Percentiles rank a stretch among this genome's conserved stretches.
Conservation (phyloP, 2,888 invertebrate species). For the Eudemis profundana region DNA sequence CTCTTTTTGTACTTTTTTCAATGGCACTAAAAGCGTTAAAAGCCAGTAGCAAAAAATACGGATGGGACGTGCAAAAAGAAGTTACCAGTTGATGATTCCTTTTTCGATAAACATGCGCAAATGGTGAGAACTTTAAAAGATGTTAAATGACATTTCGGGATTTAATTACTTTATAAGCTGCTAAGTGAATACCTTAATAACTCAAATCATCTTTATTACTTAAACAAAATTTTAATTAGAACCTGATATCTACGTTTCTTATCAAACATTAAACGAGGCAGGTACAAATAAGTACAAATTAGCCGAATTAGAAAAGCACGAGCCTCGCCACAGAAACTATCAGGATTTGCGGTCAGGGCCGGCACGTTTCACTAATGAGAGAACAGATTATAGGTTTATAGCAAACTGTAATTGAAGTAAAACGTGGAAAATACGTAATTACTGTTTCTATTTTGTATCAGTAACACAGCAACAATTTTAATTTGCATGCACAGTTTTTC, state of each 20-base stretch:
- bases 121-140: constrained; percentile 54
- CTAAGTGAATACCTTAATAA: background rate
- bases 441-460: background rate
- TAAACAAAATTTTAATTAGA: too few species aligned
- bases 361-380: constrained; percentile 35
- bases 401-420: constrained; percentile 27
- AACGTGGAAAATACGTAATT: background rate
- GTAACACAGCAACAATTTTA: background rate
- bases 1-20: constrained; percentile 8
- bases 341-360: constrained; percentile 34
- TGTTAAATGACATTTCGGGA: constrained; percentile 56
- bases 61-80: constrained; percentile 51
- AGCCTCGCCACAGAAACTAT: constrained; percentile 30
- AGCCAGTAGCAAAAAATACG: constrained; percentile 58
- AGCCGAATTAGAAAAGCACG: constrained; percentile 36
- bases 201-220: background rate
- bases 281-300: constrained; percentile 27
- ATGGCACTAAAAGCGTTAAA: constrained; percentile 47
- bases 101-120: constrained; percentile 58
- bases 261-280: background rate
- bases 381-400: constrained; percentile 25
- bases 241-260: too few species aligned
- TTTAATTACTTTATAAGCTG: background rate
- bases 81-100: too few species aligned
- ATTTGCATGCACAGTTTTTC: too few species aligned